These are phyloP conservation scores for Fulmarus glacialis DNA, from an alignment of 2,113 vertebrate genomes.

Conservation along the genomic window DNA sequence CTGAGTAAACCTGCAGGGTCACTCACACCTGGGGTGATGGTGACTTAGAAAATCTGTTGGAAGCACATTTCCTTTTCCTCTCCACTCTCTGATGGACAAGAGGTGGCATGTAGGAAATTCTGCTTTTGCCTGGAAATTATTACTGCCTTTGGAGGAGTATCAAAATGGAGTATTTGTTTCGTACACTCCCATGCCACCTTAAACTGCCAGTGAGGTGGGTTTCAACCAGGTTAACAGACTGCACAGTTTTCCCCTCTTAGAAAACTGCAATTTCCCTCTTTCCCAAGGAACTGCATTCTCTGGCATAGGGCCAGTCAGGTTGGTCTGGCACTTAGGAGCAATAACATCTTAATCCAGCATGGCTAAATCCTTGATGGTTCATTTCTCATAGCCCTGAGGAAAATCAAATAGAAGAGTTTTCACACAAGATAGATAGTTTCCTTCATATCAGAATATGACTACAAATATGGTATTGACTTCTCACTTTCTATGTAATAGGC, in stretches of 20 bases:
- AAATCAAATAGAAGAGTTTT: conserved; percentile 17
- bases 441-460: not conserved
- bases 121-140: not conserved
- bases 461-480: not conserved
- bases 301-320: not conserved
- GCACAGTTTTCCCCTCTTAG: not conserved
- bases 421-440: not conserved
- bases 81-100: not conserved
- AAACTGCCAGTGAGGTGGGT: not conserved
- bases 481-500: not conserved
- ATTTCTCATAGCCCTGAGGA: not conserved
- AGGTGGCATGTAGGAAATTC: not conserved
- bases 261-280: not conserved
- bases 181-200: rapidly evolving
- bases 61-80: not conserved
- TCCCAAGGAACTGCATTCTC: not conserved
- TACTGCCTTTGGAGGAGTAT: not conserved
- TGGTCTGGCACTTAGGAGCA: rapidly evolving
- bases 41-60: not conserved
- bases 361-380: conserved; percentile 1
- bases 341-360: not conserved
- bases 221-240: not conserved
- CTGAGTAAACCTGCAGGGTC: not conserved
- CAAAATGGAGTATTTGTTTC: not conserved
- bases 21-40: not conserved